Evolutionary conservation across 2,888 invertebrate genomes (phyloP), one percentile per base, ranked within the genome.

Genomic region (Amblyjoppa fuscipennis): DNA sequence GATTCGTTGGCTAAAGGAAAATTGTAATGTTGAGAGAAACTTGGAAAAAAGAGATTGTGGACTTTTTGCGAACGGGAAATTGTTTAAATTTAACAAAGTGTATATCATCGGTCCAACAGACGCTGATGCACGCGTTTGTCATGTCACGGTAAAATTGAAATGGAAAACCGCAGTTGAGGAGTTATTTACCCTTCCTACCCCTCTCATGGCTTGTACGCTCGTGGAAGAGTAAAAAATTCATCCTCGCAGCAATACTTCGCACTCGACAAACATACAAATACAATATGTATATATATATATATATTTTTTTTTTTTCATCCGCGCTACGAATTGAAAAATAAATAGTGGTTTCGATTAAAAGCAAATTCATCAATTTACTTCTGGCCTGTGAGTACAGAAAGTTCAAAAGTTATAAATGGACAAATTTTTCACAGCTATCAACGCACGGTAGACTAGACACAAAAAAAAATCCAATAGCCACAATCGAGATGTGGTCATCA

Each of bases 181-280:
- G 25, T 56, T 6, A 56, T 25, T 59, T 59, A 28, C 64, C 4
- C 31, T 34, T 34, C 16, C 11, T 28, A 4, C 59, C 28, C 49
- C 31, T 31, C 61, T 41, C 49, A 28, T 51, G 16, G 20, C 38
- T 71, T 56, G 51, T 31, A 71, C 20, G 11, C 16, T 25, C 20
- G 71, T 71, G 53, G 56, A 56, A 53, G 20, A 25, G 51, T 34
- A 7, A 71, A 51, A n/a, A 53, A 34, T 71, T 56, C 34, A 34
- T 34, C 38, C n/a, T 71, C 56, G 71, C 20, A 20, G 53, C 38
- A 53, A 71, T 20, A 53, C 20, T 70, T 31, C 16, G 51, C 34
- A 31, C 1, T 53, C 31, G 5, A 13, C 25, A 4, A 49, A 49
- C 28, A 28, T 3, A 25, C 1, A 59, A 28, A 28, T 11, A 59